A percentile compares a stretch with the other conserved stretches of the same genome.
phyloP scores from a whole-genome alignment of 2,888 invertebrate species.

The Acanthosoma haemorrhoidale region DNA sequence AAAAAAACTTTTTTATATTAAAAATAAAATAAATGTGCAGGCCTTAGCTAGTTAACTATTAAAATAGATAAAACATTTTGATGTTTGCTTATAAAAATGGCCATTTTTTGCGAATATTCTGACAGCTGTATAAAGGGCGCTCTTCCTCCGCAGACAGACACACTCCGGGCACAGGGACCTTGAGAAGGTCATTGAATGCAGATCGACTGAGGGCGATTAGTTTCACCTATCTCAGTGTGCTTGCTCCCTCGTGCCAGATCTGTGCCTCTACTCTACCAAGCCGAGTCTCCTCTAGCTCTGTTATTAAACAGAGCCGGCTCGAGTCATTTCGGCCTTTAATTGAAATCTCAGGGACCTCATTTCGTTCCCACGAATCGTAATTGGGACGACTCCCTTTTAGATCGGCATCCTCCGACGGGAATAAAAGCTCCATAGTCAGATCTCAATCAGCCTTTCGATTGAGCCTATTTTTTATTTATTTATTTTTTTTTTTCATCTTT shows the following conservation, averaged over 20 bases:
- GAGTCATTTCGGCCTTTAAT: neutral
- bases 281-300: neutral
- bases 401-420: neutral
- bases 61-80: no score
- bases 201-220: neutral
- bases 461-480: neutral
- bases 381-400: neutral
- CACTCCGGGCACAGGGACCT: neutral
- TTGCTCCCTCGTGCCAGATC: neutral
- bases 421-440: no score
- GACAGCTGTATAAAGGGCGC: neutral
- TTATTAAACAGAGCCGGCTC: neutral
- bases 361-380: constrained; percentile 5
- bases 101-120: neutral
- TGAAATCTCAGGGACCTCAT: constrained; percentile 1
- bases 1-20: no score
- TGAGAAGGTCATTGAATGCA: neutral
- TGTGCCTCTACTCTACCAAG: neutral
- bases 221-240: no score
- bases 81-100: no score
- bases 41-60: no score
- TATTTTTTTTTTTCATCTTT: no score
- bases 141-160: no score
- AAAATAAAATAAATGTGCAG: no score
- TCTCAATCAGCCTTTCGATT: neutral